These are phyloP conservation scores for Mesitornis unicolor DNA, from an alignment of 2,113 vertebrate species.

Conservation along the genomic window DNA sequence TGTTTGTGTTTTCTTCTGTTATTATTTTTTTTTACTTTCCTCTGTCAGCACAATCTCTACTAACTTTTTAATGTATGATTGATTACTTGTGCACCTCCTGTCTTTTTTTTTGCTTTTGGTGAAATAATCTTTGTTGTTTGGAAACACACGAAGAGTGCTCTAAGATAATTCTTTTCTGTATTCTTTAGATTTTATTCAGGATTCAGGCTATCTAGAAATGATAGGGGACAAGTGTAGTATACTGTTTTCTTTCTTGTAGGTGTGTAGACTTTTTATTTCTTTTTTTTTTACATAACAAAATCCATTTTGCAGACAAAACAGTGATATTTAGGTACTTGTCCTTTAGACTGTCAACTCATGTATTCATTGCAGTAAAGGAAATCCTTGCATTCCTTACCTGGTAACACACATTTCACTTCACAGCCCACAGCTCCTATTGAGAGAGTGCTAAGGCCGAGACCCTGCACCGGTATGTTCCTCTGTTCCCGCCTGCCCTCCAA, in stretches of 20 bases:
- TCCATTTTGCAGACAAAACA: background rate
- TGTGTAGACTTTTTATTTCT: background rate
- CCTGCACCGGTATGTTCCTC: background rate
- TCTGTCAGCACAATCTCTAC: background rate
- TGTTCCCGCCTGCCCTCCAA: background rate
- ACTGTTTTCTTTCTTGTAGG: background rate
- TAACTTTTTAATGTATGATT: background rate
- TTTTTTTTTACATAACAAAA: background rate
- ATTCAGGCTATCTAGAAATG: background rate
- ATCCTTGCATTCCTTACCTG: background rate
- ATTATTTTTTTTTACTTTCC: background rate
- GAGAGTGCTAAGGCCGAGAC: background rate
- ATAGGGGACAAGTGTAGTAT: background rate
- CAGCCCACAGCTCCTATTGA: background rate
- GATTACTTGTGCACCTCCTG: background rate
- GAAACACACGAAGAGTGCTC: background rate
- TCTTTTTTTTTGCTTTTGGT: background rate
- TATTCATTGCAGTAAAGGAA: background rate
- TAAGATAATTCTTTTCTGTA: background rate
- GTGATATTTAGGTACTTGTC: background rate
- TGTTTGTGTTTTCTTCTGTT: background rate
- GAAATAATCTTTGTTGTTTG: background rate
- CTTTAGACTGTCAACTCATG: background rate
- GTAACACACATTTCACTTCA: background rate
- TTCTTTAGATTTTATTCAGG: background rate